A percentile compares a stretch with the other conserved stretches of the same genome.
Conservation (phyloP, 1,140 invertebrate species). For the Chelonus insularis region DNA sequence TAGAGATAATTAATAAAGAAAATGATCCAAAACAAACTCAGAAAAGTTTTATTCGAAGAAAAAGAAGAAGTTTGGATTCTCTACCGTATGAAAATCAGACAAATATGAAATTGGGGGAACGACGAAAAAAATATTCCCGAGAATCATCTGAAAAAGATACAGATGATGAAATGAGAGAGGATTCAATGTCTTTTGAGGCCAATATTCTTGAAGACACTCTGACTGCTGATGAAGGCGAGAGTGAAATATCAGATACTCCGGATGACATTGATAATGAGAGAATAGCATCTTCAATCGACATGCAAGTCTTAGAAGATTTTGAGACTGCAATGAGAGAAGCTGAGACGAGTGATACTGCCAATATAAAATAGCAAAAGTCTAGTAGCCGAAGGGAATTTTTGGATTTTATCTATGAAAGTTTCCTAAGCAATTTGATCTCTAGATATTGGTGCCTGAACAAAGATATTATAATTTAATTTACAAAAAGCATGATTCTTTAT, state of each 20-base stretch:
- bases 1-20: background rate
- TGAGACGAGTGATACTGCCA: constrained; percentile 37
- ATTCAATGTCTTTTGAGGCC: background rate
- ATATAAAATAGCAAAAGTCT: constrained; percentile 33
- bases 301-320: constrained; percentile 41
- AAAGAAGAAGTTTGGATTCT: constrained; percentile 17
- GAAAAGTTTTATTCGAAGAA: no score
- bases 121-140: no score
- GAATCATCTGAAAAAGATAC: background rate
- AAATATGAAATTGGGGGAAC: no score
- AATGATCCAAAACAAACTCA: background rate
- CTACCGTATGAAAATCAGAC: background rate
- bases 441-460: no score
- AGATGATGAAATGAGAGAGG: no score
- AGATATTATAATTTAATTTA: no score
- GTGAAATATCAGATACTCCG: constrained; percentile 8
- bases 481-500: no score
- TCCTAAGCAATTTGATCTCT: no score
- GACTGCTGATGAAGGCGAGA: constrained; percentile 10
- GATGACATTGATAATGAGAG: constrained; percentile 17
- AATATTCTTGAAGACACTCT: constrained; percentile 3
- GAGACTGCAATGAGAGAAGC: constrained; percentile 39
- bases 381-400: no score
- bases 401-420: no score
- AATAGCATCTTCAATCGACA: constrained; percentile 37